Conservation (phyloP, 2,888 invertebrate genomes). For the Nephrotoma guestfalica region DNA sequence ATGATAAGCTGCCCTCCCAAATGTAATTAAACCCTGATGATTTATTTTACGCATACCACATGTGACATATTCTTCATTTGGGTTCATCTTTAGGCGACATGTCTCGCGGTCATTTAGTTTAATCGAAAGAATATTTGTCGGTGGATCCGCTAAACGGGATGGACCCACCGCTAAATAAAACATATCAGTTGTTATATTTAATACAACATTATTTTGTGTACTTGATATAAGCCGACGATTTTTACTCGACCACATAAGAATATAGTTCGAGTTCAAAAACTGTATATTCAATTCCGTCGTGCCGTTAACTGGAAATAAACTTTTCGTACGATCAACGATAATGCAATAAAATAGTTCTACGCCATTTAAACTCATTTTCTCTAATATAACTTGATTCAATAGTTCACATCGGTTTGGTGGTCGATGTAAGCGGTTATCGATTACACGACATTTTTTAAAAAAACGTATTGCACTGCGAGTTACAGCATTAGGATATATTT, state of each 20-base stretch:
- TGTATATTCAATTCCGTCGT: background rate
- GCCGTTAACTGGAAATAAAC: background rate
- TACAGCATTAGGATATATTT: background rate
- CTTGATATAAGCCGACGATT: background rate
- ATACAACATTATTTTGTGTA: background rate
- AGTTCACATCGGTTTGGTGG: background rate
- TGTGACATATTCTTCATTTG: background rate
- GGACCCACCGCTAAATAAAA: background rate
- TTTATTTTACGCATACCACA: background rate
- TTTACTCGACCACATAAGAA: background rate
- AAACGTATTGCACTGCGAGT: background rate
- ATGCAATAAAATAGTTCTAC: background rate
- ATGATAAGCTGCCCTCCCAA: slow-evolving; percentile 24
- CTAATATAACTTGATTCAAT: background rate
- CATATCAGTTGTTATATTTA: background rate
- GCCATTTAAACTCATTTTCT: background rate
- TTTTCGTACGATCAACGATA: background rate
- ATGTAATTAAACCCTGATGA: slow-evolving; percentile 21
- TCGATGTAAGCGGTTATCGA: background rate
- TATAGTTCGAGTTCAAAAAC: background rate
- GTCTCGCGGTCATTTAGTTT: background rate
- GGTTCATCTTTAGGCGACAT: background rate
- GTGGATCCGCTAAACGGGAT: background rate
- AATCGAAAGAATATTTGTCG: background rate
- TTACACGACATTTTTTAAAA: background rate